Conservation (phyloP, 2,113 vertebrate species). For the Agapornis roseicollis region DNA sequence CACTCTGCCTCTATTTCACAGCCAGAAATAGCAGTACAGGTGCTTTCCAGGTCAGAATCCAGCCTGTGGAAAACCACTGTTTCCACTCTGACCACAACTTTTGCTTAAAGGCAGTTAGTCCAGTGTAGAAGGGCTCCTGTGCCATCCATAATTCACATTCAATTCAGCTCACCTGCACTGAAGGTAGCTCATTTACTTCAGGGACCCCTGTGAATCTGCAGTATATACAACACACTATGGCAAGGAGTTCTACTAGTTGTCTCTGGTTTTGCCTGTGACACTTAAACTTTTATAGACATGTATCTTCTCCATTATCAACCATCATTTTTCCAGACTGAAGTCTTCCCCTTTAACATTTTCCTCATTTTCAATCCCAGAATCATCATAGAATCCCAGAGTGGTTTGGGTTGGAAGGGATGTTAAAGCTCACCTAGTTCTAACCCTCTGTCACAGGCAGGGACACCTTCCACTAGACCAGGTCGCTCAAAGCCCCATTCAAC, state of each 20-base stretch:
- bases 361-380: background rate
- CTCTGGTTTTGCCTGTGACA: background rate
- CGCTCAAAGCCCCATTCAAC: background rate
- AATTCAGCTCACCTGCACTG: background rate
- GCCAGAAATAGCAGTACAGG: background rate
- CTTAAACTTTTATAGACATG: accelerated
- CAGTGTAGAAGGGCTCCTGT: background rate
- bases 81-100: background rate
- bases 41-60: constrained; percentile 7
- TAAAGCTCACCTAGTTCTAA: background rate
- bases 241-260: background rate
- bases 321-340: background rate
- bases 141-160: background rate
- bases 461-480: background rate
- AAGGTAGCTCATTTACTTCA: background rate
- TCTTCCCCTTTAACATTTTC: background rate
- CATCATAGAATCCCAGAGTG: background rate
- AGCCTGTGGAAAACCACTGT: background rate
- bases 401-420: background rate
- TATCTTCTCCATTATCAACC: background rate
- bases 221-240: background rate
- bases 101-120: background rate
- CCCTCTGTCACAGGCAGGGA: background rate
- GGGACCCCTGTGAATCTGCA: background rate
- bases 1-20: background rate